phyloP scores from a whole-genome alignment of 37 sponge, comb jelly and placozoan genomes.

The Hexactinellida sp. region DNA sequence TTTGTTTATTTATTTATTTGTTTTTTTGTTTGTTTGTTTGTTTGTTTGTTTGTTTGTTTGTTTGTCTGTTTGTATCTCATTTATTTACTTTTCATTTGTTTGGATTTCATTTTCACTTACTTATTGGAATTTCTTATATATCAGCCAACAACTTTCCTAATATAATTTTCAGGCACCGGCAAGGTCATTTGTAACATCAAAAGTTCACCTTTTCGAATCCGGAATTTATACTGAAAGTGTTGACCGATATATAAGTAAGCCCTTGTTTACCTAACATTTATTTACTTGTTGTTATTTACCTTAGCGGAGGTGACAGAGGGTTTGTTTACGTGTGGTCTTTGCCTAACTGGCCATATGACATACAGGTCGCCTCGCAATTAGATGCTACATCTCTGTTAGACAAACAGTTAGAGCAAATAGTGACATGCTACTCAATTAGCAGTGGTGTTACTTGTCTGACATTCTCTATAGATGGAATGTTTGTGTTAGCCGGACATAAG shows the following conservation, averaged over 20 bases:
- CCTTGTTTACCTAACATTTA: neutral
- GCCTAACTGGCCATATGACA: neutral
- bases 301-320: constrained; percentile 7
- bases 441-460: neutral
- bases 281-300: neutral
- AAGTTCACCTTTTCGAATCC: too few species aligned
- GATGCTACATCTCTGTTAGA: neutral
- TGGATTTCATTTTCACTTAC: neutral
- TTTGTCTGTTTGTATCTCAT: too few species aligned
- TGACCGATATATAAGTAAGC: too few species aligned
- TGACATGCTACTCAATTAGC: neutral
- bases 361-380: neutral
- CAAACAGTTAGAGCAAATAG: neutral
- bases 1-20: too few species aligned
- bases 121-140: too few species aligned
- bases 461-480: neutral
- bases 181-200: too few species aligned
- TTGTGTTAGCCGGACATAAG: neutral
- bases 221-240: too few species aligned
- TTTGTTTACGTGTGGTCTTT: neutral
- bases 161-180: too few species aligned
- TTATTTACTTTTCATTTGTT: neutral
- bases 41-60: too few species aligned
- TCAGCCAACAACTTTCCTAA: too few species aligned
- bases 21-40: too few species aligned